These are phyloP conservation scores for Elmis aenea DNA, from an alignment of 2,888 invertebrate species.

Conservation along the genomic window DNA sequence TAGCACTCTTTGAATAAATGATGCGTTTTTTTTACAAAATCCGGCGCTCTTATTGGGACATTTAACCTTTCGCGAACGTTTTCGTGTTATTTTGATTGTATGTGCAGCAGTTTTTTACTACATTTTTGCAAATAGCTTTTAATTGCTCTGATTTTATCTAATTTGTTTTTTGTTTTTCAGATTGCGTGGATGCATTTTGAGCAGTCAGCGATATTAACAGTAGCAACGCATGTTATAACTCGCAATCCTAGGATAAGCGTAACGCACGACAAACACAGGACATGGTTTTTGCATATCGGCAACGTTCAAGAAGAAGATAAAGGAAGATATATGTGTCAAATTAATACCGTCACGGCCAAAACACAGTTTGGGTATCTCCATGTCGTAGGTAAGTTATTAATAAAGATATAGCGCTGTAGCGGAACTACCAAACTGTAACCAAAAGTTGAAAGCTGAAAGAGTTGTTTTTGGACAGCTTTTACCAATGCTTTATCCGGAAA, in stretches of 20 bases:
- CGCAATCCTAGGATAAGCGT: slow-evolving; percentile 88
- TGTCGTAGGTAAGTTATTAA: slow-evolving; percentile 73
- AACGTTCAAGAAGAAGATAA: slow-evolving; percentile 89
- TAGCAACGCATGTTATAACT: slow-evolving; percentile 91
- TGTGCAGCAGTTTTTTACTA: too few species aligned
- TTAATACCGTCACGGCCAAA: slow-evolving; percentile 88
- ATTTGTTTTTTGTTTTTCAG: slow-evolving; percentile 50
- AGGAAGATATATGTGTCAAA: slow-evolving; percentile 92
- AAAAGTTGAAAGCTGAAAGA: slow-evolving; percentile 5
- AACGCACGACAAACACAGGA: slow-evolving; percentile 86
- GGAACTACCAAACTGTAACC: not conserved
- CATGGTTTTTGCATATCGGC: slow-evolving; percentile 89
- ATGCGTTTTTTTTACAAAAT: too few species aligned
- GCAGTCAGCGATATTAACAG: slow-evolving; percentile 87
- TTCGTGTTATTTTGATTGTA: too few species aligned
- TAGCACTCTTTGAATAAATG: too few species aligned
- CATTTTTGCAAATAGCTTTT: too few species aligned
- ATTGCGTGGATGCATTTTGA: slow-evolving; percentile 97
- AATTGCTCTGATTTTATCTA: not conserved
- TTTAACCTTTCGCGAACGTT: too few species aligned
- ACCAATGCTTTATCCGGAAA: too few species aligned
- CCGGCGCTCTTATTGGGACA: too few species aligned
- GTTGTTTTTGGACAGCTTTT: slow-evolving; percentile 8
- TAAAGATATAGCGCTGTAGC: not conserved
- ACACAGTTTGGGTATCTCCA: slow-evolving; percentile 89